Evolutionary conservation across 1,140 invertebrate species (phyloP), one percentile per base, ranked within the genome.

Genomic region (Zaprionus ghesquierei): DNA sequence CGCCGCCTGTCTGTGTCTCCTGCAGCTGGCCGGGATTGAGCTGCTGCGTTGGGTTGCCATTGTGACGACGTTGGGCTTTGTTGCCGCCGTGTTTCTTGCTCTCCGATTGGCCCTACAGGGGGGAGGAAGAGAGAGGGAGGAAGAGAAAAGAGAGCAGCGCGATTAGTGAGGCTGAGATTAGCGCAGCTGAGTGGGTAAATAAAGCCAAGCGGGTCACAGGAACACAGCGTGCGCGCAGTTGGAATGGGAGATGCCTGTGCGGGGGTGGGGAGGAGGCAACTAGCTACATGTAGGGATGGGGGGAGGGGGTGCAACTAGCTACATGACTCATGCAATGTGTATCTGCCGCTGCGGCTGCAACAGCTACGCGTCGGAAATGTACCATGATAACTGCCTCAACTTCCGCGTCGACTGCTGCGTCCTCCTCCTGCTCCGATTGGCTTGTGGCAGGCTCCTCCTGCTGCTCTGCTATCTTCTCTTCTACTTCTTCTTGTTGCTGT

Each of bases 321-420:
- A 29, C 38, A 64, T 70, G 54, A 75, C 20, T 70, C 46, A 74
- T 56, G 60, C 51, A 13, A n/a, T 13, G 49, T 46, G 59, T 23
- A 62, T 22, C 60, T 62, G 23, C 23, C 25, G n/a, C n/a, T n/a
- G n/a, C n/a, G n/a, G n/a, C n/a, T n/a, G n/a, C n/a, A n/a, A n/a
- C n/a, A n/a, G n/a, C n/a, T n/a, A 6, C 49, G 2, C 22, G 46
- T 9, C 20, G 27, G 33, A 69, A 38, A 46, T 74, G 80, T 89
- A 92, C 89, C 87, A 92, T 92, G 55, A 81, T 92, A 62, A 81
- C 90, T 71, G 86, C 86, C 73, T 91, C 90, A 51, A 75, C 84
- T 87, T 79, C 80, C 58, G 72, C 85, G 80, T 91, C 82, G 63
- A 79, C 60, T 58, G 75, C 87, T 60, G 68, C 80, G 74, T 87